phyloP scores from a whole-genome alignment of 2,797 vertebrate species.

The Chloroceryle inda region DNA sequence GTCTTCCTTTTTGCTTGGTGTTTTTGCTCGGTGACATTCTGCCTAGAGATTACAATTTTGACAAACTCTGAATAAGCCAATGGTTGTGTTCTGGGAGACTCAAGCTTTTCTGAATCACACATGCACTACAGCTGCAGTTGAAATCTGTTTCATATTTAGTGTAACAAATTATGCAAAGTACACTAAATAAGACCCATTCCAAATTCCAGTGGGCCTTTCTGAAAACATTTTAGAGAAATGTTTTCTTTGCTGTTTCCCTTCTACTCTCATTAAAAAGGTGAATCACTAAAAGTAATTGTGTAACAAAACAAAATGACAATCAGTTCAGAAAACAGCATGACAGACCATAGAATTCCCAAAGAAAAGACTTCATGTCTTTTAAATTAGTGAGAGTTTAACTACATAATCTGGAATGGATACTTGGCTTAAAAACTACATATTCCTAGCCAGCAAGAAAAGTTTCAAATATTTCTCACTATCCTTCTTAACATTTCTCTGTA shows the following conservation, averaged over 20 bases:
- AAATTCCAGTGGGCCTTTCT: conserved; percentile 71
- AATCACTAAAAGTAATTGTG: background rate
- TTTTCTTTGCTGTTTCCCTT: conserved; percentile 69
- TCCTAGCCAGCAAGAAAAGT: background rate
- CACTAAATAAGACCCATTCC: conserved; percentile 73
- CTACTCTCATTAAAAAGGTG: conserved; percentile 45
- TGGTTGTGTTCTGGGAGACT: background rate
- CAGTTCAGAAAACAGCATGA: background rate
- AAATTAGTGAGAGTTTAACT: background rate
- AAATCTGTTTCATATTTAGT: conserved; percentile 80
- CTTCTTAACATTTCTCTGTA: background rate
- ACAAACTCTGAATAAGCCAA: background rate
- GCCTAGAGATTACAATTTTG: background rate
- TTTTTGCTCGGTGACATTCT: background rate
- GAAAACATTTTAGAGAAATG: conserved; percentile 67
- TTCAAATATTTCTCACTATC: conserved; percentile 32
- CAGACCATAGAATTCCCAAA: background rate
- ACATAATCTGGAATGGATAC: background rate
- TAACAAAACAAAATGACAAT: background rate
- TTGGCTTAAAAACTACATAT: background rate
- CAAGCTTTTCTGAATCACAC: background rate
- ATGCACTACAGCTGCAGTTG: conserved; percentile 47
- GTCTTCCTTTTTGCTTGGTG: background rate
- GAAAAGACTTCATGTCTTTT: background rate
- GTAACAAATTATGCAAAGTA: conserved; percentile 78